Evolutionary conservation across 2,113 vertebrate species (phyloP).

Genomic region (Nannospalax galili): DNA sequence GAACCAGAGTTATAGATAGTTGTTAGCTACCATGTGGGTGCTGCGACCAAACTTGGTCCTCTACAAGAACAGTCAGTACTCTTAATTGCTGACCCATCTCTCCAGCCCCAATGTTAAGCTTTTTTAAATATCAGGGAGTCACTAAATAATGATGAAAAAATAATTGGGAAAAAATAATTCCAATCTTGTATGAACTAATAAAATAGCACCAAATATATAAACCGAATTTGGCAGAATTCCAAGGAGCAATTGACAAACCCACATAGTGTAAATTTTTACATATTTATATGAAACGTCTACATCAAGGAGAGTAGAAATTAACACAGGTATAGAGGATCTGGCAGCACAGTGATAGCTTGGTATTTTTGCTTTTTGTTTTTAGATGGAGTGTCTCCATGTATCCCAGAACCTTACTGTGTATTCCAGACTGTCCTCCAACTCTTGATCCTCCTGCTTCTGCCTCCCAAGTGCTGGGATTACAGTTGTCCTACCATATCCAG

Average conservation of each 20-base stretch:
- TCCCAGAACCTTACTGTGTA: background rate
- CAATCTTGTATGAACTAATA: constrained; percentile 10
- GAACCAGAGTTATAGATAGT: no score
- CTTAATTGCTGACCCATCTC: no score
- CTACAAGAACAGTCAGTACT: no score
- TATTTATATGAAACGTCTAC: constrained; percentile 7
- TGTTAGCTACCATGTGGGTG: no score
- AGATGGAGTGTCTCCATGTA: background rate
- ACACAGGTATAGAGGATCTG: background rate
- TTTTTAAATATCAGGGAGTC: constrained; percentile 22
- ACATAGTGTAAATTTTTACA: background rate
- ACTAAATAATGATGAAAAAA: constrained; percentile 21
- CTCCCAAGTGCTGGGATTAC: background rate
- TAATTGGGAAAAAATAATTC: background rate
- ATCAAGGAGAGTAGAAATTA: constrained; percentile 27
- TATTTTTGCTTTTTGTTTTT: background rate
- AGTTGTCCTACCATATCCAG: background rate
- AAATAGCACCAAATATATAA: background rate
- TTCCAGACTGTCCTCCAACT: background rate
- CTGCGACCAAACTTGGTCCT: no score
- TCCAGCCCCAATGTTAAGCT: background rate
- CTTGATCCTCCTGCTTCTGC: background rate
- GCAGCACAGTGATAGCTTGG: constrained; percentile 6
- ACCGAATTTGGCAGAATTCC: constrained; percentile 19
- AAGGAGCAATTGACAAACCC: background rate